Evolutionary conservation across 1,140 invertebrate genomes (phyloP).

Genomic region (Oscheius sp.): DNA sequence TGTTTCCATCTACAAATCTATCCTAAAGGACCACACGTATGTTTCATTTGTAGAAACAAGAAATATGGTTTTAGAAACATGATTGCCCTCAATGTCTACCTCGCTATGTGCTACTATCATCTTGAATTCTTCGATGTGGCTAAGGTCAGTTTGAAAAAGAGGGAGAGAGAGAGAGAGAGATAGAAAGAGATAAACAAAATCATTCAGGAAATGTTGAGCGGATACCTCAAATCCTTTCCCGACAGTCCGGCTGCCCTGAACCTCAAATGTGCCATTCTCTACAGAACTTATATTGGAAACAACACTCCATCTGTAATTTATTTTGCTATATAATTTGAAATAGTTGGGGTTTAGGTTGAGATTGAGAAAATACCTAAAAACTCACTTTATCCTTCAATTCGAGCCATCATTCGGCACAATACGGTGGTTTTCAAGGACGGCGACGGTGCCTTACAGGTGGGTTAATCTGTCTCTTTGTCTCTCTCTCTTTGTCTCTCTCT

Average conservation of each 20-base stretch:
- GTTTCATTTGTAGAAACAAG: background rate
- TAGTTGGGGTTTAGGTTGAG: background rate
- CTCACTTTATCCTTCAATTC: background rate
- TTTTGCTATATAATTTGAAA: background rate
- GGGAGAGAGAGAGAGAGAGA: no score
- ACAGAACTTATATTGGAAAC: background rate
- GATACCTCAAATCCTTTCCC: background rate
- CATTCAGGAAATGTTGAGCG: background rate
- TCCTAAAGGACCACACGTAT: background rate
- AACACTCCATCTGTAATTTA: background rate
- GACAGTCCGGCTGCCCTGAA: background rate
- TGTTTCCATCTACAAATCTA: background rate
- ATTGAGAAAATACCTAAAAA: background rate
- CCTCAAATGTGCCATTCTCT: background rate
- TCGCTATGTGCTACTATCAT: slow-evolving; percentile 1
- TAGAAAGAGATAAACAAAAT: no score
- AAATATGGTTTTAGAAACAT: background rate
- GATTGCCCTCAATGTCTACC: background rate
- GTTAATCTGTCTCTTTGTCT: no score
- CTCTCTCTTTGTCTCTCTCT: no score
- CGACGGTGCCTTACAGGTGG: background rate
- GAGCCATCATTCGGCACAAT: background rate
- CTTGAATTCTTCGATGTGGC: background rate
- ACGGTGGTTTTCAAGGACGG: background rate
- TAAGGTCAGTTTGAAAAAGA: no score